phyloP scores from a whole-genome alignment of 2,888 invertebrate genomes.

The Hipparchia semele region DNA sequence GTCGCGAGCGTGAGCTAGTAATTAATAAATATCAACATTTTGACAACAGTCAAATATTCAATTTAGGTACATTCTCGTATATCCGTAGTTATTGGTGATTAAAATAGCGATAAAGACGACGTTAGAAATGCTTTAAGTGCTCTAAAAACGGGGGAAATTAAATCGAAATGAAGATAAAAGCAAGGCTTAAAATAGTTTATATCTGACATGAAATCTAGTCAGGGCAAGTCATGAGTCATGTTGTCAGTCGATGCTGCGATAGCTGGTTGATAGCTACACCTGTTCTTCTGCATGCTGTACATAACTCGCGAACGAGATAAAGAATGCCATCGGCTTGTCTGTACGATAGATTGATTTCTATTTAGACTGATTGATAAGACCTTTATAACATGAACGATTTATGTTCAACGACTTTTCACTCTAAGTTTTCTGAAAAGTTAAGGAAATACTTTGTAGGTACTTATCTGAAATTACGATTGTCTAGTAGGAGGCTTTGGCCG shows the following conservation, averaged over 20 bases:
- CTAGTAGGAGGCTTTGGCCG: too few species aligned
- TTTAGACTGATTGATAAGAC: conserved; percentile 14
- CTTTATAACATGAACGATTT: not conserved
- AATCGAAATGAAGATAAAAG: not conserved
- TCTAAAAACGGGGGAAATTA: conserved; percentile 1
- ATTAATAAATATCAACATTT: too few species aligned
- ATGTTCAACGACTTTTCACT: not conserved
- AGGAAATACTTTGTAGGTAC: too few species aligned
- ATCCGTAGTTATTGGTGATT: too few species aligned
- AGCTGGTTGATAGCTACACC: conserved; percentile 9
- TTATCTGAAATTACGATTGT: too few species aligned
- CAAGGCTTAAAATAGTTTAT: conserved; percentile 16
- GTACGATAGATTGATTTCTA: conserved; percentile 12
- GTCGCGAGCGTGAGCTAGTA: too few species aligned
- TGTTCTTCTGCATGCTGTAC: conserved; percentile 15
- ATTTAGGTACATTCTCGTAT: too few species aligned
- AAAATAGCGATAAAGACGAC: not conserved
- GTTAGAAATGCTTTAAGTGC: not conserved
- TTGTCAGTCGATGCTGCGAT: conserved; percentile 6
- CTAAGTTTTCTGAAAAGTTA: not conserved
- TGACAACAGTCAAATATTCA: too few species aligned
- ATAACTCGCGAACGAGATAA: conserved; percentile 19
- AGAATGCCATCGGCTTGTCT: conserved; percentile 11
- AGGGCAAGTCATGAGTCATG: conserved; percentile 19
- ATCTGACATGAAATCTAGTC: conserved; percentile 22